These are phyloP conservation scores for Limonius californicus DNA, from an alignment of 1,140 invertebrate genomes.

Conservation along the genomic window DNA sequence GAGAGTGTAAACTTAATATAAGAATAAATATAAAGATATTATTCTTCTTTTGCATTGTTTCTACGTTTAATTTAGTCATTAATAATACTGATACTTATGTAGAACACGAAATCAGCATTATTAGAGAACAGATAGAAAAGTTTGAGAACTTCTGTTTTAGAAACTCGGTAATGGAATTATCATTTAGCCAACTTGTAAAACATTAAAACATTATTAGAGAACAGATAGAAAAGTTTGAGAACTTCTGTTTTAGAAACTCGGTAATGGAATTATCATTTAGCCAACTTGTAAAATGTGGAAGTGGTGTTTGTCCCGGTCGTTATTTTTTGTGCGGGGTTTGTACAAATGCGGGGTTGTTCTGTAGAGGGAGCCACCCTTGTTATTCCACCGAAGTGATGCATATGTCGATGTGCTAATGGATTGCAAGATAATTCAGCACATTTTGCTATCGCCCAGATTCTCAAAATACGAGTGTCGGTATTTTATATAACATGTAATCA, in stretches of 20 bases:
- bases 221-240: neutral
- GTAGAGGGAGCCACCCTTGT: conserved; percentile 32
- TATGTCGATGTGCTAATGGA: conserved; percentile 28
- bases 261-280: conserved; percentile 40
- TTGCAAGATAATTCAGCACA: conserved; percentile 9
- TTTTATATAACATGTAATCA: too few relatives aligned
- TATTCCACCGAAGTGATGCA: conserved; percentile 29
- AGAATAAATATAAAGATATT: too few relatives aligned
- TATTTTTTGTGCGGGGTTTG: conserved; percentile 31
- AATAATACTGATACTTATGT: neutral
- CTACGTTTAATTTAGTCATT: neutral
- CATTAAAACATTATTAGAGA: too few relatives aligned
- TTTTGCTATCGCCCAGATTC: neutral
- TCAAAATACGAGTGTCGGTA: too few relatives aligned
- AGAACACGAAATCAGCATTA: too few relatives aligned
- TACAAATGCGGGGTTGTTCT: conserved; percentile 24
- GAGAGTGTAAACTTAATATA: too few relatives aligned
- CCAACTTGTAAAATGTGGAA: conserved; percentile 35
- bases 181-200: too few relatives aligned
- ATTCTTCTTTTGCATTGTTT: too few relatives aligned
- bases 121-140: too few relatives aligned
- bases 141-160: neutral
- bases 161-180: neutral
- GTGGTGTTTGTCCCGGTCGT: conserved; percentile 33
- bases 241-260: conserved; percentile 16